Percentiles rank a stretch among this genome's conserved stretches.
Conservation (phyloP, 2,888 invertebrate species). For the Stenurella melanura region DNA sequence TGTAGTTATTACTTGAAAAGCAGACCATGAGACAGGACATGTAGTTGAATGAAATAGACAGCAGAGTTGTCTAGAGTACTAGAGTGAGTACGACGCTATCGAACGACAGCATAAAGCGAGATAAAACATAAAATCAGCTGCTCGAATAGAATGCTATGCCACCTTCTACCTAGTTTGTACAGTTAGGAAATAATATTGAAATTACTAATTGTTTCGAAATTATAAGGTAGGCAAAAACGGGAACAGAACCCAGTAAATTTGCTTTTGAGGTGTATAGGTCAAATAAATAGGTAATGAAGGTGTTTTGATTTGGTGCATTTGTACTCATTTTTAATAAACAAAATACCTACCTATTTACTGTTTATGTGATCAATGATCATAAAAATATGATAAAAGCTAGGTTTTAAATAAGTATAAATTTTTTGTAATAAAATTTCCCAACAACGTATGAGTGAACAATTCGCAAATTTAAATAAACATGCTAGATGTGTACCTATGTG, state of each 20-base stretch:
- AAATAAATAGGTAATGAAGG: neutral
- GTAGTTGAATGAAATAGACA: constrained; percentile 5
- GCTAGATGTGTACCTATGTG: too few species aligned
- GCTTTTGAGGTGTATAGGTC: neutral
- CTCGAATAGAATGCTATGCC: constrained; percentile 1
- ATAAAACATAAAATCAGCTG: constrained; percentile 4
- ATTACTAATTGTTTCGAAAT: neutral
- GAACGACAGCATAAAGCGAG: neutral
- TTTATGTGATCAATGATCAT: too few species aligned
- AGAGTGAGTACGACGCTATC: neutral
- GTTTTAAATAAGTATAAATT: too few species aligned
- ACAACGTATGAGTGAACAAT: too few species aligned
- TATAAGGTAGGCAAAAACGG: neutral
- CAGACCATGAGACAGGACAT: neutral
- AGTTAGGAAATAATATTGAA: neutral
- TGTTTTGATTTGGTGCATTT: too few species aligned
- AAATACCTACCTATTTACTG: too few species aligned
- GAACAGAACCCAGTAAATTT: neutral
- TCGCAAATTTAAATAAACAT: too few species aligned
- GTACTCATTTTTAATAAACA: too few species aligned
- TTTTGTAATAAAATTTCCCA: too few species aligned
- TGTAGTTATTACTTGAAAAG: neutral
- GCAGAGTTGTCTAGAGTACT: neutral
- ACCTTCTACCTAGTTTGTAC: neutral
- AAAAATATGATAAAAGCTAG: too few species aligned